Conservation (phyloP, 2,797 vertebrate genomes). For the Spheniscus humboldti region DNA sequence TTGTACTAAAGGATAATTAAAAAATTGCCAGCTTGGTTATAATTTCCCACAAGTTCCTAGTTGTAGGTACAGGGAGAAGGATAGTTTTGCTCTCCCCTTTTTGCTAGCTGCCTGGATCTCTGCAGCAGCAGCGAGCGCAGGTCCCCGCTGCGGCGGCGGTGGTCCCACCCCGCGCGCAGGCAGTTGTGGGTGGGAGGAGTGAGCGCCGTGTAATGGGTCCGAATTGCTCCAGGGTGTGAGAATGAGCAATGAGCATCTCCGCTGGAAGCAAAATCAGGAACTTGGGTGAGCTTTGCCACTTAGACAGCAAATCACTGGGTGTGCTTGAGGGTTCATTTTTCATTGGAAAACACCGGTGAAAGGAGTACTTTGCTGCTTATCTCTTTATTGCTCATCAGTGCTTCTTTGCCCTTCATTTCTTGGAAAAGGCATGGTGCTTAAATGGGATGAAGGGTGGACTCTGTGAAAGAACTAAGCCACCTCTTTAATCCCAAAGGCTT, state of each 20-base stretch:
- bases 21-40: neutral
- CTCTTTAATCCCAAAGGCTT: slow-evolving; percentile 35
- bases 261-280: slow-evolving; percentile 37
- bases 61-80: neutral
- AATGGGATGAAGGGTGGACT: neutral
- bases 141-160: neutral
- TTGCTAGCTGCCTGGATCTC: neutral
- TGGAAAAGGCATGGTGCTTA: neutral
- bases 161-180: neutral
- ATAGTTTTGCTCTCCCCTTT: neutral
- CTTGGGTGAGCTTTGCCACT: slow-evolving; percentile 36
- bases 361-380: slow-evolving; percentile 19
- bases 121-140: neutral
- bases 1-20: neutral
- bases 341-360: neutral
- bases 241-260: slow-evolving; percentile 37
- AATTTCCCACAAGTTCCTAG: neutral
- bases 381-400: slow-evolving; percentile 45
- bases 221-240: neutral
- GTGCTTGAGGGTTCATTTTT: slow-evolving; percentile 50
- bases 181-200: neutral
- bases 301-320: slow-evolving; percentile 26
- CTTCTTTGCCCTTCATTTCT: slow-evolving; percentile 42
- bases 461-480: slow-evolving; percentile 7
- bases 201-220: neutral